These are phyloP conservation scores for Eupelmus urozonus DNA, from an alignment of 2,888 invertebrate genomes.

Conservation along the genomic window DNA sequence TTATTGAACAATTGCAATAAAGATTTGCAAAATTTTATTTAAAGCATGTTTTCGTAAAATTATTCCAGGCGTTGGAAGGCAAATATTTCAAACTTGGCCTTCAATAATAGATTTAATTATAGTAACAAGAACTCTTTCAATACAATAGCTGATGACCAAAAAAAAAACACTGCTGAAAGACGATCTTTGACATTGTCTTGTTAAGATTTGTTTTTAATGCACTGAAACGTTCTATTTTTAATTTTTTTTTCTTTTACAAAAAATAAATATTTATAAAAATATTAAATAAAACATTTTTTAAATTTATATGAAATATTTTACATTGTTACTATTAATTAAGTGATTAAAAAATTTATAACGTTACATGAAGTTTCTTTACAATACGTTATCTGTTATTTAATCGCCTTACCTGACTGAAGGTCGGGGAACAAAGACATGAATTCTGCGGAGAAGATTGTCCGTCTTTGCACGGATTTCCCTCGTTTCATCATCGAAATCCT, in stretches of 20 bases:
- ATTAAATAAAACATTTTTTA: no score
- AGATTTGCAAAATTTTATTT: no score
- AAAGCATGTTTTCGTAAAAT: no score
- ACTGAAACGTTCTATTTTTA: neutral
- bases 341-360: no score
- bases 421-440: constrained; percentile 87
- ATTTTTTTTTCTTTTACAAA: neutral
- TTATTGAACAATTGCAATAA: no score
- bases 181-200: neutral
- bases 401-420: constrained; percentile 81
- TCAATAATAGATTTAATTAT: constrained; percentile 2
- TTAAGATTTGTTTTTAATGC: neutral
- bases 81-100: no score
- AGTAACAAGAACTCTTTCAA: neutral
- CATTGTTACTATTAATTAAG: no score
- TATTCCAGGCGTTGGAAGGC: no score
- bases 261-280: neutral
- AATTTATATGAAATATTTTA: no score
- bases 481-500: constrained; percentile 91
- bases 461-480: constrained; percentile 89
- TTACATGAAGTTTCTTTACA: no score
- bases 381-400: no score
- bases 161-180: constrained; percentile 7
- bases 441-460: constrained; percentile 85
- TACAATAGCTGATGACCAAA: neutral